These are phyloP conservation scores for Ia io DNA, from an alignment of 2,113 vertebrate genomes.

Conservation along the genomic window DNA sequence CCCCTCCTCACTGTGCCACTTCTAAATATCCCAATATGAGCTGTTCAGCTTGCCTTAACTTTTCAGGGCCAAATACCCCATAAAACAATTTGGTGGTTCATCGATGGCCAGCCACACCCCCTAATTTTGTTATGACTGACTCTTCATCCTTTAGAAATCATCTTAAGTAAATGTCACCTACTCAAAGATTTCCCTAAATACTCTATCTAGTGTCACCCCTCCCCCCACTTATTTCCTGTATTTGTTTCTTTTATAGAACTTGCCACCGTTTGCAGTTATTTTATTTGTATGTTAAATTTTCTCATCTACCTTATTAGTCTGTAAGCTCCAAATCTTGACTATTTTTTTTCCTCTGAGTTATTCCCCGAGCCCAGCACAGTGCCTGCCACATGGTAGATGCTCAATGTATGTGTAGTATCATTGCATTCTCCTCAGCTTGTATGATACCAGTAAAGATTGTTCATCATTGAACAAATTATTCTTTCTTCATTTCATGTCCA, in stretches of 20 bases:
- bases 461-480: constrained; percentile 11
- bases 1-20: not conserved
- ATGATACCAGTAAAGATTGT: not conserved
- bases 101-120: not conserved
- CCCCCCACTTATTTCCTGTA: not conserved
- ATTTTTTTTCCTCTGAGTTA: not conserved
- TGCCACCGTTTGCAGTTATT: not conserved
- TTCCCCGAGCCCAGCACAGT: not conserved
- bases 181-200: not conserved
- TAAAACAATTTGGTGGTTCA: not conserved
- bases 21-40: not conserved
- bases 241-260: constrained; percentile 30
- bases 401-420: not conserved
- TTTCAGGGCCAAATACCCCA: not conserved
- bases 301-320: not conserved
- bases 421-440: not conserved
- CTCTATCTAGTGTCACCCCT: not conserved
- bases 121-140: not conserved
- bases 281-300: constrained; percentile 28
- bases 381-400: not conserved
- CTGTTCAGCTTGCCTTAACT: not conserved
- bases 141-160: not conserved
- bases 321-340: not conserved
- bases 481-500: constrained; percentile 10
- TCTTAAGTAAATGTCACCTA: not conserved